Conservation (phyloP, 2,888 invertebrate genomes). For the Dryomyza anilis region DNA sequence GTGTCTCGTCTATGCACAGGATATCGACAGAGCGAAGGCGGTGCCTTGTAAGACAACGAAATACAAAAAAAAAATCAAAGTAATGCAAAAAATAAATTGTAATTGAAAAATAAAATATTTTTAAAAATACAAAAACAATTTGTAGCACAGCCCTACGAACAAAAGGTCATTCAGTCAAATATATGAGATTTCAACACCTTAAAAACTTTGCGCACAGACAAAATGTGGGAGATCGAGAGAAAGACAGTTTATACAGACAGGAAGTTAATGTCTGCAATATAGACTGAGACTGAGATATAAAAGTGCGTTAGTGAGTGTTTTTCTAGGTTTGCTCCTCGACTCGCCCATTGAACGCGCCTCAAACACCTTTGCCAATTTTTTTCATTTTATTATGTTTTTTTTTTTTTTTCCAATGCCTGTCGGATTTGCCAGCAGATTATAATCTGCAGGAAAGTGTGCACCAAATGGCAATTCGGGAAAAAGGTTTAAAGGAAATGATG, state of each 20-base stretch:
- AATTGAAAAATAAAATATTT: background rate
- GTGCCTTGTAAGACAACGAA: background rate
- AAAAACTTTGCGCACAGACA: conserved; percentile 13
- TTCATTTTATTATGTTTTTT: too few relatives aligned
- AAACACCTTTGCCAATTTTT: conserved; percentile 21
- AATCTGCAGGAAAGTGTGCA: conserved; percentile 25
- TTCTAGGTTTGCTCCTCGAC: background rate
- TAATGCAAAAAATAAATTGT: too few relatives aligned
- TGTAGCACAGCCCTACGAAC: background rate
- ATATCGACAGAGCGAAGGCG: background rate
- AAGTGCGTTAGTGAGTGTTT: background rate
- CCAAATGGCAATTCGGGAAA: too few relatives aligned
- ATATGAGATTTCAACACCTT: conserved; percentile 27
- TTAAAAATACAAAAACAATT: background rate
- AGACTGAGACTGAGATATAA: too few relatives aligned
- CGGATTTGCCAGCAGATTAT: conserved; percentile 32
- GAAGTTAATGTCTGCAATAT: background rate
- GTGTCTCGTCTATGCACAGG: too few relatives aligned
- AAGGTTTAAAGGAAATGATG: too few relatives aligned
- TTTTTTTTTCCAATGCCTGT: too few relatives aligned
- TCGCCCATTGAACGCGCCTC: conserved; percentile 16
- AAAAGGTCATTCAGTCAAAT: conserved; percentile 18
- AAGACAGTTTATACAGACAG: too few relatives aligned
- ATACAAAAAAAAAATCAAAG: too few relatives aligned
- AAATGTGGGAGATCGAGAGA: too few relatives aligned